phyloP scores from a whole-genome alignment of 2,797 vertebrate species.

The Cyprinodon diabolis region DNA sequence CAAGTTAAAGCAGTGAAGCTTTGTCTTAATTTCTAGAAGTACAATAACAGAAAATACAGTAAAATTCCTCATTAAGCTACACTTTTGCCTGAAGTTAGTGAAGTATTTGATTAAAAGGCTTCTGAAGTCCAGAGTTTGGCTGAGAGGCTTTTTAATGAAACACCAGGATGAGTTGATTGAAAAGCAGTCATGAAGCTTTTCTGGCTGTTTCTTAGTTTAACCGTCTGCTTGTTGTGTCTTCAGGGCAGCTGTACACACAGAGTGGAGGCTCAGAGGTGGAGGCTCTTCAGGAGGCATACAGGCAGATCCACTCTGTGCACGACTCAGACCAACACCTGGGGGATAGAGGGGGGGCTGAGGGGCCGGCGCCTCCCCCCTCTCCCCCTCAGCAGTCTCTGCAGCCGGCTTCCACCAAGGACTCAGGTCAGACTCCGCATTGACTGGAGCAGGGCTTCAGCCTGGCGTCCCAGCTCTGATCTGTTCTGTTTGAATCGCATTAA shows the following conservation, averaged over 20 bases:
- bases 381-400: constrained; percentile 67
- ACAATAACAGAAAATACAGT: too few species aligned
- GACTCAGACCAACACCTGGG: constrained; percentile 60
- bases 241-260: constrained; percentile 74
- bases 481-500: background rate
- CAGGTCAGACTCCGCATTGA: constrained; percentile 66
- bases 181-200: too few species aligned
- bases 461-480: too few species aligned
- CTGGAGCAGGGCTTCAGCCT: background rate
- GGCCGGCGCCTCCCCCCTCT: constrained; percentile 46
- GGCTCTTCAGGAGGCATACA: constrained; percentile 87
- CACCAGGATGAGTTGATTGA: too few species aligned
- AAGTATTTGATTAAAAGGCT: too few species aligned
- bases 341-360: constrained; percentile 6
- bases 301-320: constrained; percentile 77
- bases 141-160: too few species aligned
- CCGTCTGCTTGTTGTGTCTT: background rate
- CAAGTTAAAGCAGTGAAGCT: too few species aligned
- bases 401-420: constrained; percentile 81
- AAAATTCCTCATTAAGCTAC: too few species aligned
- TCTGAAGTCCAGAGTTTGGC: too few species aligned
- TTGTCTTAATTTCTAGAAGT: too few species aligned
- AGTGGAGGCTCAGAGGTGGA: constrained; percentile 87
- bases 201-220: background rate
- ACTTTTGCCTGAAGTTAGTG: too few species aligned